Conservation (phyloP, 2,888 invertebrate genomes). For the Drosophila sordidapex region DNA sequence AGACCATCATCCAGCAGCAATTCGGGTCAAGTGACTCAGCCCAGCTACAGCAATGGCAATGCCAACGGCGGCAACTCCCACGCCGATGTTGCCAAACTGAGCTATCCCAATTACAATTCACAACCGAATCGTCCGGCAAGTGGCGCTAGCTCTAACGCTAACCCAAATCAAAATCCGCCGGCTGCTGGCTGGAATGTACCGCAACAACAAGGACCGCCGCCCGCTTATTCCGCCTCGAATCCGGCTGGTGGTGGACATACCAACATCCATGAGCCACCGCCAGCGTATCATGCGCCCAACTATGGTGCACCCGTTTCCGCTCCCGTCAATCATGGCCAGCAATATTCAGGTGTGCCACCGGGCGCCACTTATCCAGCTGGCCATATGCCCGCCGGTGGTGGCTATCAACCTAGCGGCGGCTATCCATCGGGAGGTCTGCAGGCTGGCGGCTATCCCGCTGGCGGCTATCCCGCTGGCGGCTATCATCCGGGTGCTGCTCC, state of each 20-base stretch:
- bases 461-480: constrained; percentile 33
- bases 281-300: constrained; percentile 79
- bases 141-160: constrained; percentile 14
- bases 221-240: constrained; percentile 81
- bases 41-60: constrained; percentile 67
- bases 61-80: constrained; percentile 76
- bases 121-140: constrained; percentile 82
- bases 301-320: constrained; percentile 51
- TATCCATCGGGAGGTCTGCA: constrained; percentile 45
- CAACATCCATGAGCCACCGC: constrained; percentile 82
- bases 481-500: constrained; percentile 63
- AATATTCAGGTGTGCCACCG: constrained; percentile 61
- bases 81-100: constrained; percentile 82
- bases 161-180: constrained; percentile 14
- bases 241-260: constrained; percentile 81
- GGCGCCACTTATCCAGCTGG: constrained; percentile 68
- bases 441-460: constrained; percentile 56
- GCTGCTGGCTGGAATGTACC: constrained; percentile 84
- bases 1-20: constrained; percentile 73
- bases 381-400: constrained; percentile 62
- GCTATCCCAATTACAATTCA: constrained; percentile 83
- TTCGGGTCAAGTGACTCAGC: constrained; percentile 81
- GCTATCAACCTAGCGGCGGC: constrained; percentile 69
- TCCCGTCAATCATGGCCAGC: constrained; percentile 61
- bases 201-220: constrained; percentile 83